Conservation (phyloP, 2,113 vertebrate species). For the Cheilinus undulatus region DNA sequence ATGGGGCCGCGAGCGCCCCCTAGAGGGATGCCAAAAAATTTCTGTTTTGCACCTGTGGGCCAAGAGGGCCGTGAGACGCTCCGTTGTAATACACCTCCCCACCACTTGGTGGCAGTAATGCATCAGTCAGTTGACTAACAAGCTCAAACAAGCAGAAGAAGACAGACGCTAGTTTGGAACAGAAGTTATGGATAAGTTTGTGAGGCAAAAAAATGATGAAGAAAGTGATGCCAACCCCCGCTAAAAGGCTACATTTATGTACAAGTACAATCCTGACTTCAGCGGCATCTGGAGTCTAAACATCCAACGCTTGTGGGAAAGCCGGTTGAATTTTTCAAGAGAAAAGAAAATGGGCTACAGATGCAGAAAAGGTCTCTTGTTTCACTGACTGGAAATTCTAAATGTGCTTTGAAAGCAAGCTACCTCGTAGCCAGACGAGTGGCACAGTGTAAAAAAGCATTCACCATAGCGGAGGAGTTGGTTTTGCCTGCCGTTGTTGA, state of each 20-base stretch:
- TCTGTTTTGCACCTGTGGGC: too few relatives aligned
- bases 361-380: not conserved
- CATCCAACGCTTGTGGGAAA: not conserved
- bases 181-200: not conserved
- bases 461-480: not conserved
- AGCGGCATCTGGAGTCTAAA: not conserved
- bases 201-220: not conserved
- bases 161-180: too few relatives aligned
- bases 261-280: not conserved
- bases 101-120: too few relatives aligned
- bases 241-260: not conserved
- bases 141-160: too few relatives aligned
- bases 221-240: not conserved
- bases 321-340: not conserved
- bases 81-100: too few relatives aligned
- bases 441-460: not conserved
- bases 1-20: too few relatives aligned
- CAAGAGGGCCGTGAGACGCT: too few relatives aligned
- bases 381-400: not conserved
- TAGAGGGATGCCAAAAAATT: too few relatives aligned
- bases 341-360: not conserved
- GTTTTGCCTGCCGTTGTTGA: not conserved
- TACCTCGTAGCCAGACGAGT: conserved; percentile 1
- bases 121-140: too few relatives aligned
- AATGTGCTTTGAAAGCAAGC: not conserved